A percentile compares a stretch with the other conserved stretches of the same genome.
These are phyloP conservation scores for Popillia japonica DNA, from an alignment of 1,140 invertebrate genomes.

Conservation along the genomic window DNA sequence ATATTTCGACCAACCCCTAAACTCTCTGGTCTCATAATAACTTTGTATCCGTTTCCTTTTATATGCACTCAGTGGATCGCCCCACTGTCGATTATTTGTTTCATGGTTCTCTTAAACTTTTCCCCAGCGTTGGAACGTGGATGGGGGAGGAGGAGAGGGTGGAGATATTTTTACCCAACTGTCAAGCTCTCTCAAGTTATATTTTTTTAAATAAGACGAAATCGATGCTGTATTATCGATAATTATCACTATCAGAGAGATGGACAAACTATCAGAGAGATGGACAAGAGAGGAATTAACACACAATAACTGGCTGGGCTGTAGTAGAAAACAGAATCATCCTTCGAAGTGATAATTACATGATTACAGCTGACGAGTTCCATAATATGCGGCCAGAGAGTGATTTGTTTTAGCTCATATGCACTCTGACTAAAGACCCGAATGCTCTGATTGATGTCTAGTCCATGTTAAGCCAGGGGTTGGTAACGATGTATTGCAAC, in stretches of 20 bases:
- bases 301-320: background rate
- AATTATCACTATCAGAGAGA: no score
- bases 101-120: slow-evolving; percentile 11
- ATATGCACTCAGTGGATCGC: slow-evolving; percentile 13
- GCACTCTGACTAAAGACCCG: slow-evolving; percentile 19
- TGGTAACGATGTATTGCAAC: background rate
- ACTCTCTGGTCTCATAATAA: slow-evolving; percentile 10
- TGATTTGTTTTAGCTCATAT: slow-evolving; percentile 30
- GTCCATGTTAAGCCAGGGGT: background rate
- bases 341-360: slow-evolving; percentile 18
- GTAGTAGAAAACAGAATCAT: background rate
- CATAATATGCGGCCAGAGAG: slow-evolving; percentile 25
- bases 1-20: background rate
- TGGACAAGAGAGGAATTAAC: background rate
- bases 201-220: no score
- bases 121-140: slow-evolving; percentile 15
- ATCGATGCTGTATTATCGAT: no score
- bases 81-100: slow-evolving; percentile 28
- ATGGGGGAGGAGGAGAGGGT: no score
- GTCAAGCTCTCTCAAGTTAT: no score
- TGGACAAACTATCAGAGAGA: no score
- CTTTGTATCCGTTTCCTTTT: slow-evolving; percentile 10
- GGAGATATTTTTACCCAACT: no score
- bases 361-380: slow-evolving; percentile 32
- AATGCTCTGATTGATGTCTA: slow-evolving; percentile 17